Conservation (phyloP, 2,888 invertebrate genomes). For the Hermodice carunculata region DNA sequence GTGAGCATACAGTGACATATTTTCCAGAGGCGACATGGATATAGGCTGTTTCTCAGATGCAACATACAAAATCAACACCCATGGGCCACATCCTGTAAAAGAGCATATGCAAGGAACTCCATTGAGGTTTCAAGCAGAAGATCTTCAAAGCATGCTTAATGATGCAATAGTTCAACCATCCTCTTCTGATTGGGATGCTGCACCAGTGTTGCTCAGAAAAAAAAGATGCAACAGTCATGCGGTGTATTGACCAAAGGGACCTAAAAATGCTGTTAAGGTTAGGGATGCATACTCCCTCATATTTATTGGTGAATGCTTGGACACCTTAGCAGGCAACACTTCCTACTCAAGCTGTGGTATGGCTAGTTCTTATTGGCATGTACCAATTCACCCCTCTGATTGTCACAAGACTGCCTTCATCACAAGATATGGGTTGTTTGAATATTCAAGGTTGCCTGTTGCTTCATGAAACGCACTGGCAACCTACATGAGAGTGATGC, state of each 20-base stretch:
- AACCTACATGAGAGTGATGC: slow-evolving; percentile 6
- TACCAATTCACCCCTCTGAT: background rate
- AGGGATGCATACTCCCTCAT: background rate
- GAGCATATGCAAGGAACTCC: background rate
- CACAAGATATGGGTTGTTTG: background rate
- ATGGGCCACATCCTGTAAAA: too few relatives aligned
- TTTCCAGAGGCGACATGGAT: too few relatives aligned
- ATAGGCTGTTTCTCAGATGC: too few relatives aligned
- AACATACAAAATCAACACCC: too few relatives aligned
- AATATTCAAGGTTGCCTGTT: background rate
- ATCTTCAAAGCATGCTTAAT: too few relatives aligned
- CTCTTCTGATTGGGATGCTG: too few relatives aligned
- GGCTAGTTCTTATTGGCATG: background rate
- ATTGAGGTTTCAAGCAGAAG: too few relatives aligned
- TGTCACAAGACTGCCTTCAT: background rate
- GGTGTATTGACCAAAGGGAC: background rate
- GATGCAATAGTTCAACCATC: too few relatives aligned
- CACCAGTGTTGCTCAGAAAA: slow-evolving; percentile 52
- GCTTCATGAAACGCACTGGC: background rate
- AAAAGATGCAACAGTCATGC: background rate
- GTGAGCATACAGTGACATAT: too few relatives aligned
- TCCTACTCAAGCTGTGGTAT: background rate
- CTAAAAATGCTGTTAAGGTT: background rate
- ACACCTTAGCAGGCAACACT: background rate
- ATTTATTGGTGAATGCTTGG: background rate